These are phyloP conservation scores for Cyrtodaria siliqua DNA, from an alignment of 2,888 invertebrate genomes.

Conservation along the genomic window DNA sequence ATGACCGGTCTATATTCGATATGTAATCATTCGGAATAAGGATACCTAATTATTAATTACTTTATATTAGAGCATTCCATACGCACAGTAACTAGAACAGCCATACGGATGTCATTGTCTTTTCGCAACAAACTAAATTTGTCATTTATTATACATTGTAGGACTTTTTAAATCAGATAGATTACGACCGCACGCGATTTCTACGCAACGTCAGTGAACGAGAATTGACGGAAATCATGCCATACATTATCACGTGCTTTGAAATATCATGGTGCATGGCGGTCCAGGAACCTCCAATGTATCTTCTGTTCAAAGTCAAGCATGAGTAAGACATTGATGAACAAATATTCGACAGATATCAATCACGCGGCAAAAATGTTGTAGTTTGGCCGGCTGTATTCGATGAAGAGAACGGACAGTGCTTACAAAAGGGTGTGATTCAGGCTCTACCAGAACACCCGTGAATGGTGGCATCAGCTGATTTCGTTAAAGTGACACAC, in stretches of 20 bases:
- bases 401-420: constrained; percentile 62
- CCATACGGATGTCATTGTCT: too few species aligned
- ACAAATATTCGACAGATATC: constrained; percentile 60
- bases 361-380: constrained; percentile 49
- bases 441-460: constrained; percentile 56
- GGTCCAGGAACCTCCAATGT: constrained; percentile 71
- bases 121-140: too few species aligned
- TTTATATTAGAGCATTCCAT: too few species aligned
- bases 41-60: too few species aligned
- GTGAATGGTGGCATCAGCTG: constrained; percentile 10
- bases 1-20: too few species aligned
- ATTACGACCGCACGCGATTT: constrained; percentile 69
- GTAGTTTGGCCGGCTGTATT: constrained; percentile 70
- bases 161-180: constrained; percentile 71
- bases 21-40: too few species aligned
- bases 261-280: constrained; percentile 71
- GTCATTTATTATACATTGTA: constrained; percentile 32
- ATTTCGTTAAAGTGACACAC: not conserved
- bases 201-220: constrained; percentile 66
- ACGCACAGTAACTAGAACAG: too few species aligned
- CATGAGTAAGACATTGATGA: constrained; percentile 62
- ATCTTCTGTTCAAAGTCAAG: constrained; percentile 66
- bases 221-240: constrained; percentile 66
- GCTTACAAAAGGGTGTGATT: constrained; percentile 65
- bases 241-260: constrained; percentile 67